These are phyloP conservation scores for fruit fly (Drosophila melanogaster) DNA, from an alignment of 1,140 invertebrate species.

Conservation along the genomic window DNA sequence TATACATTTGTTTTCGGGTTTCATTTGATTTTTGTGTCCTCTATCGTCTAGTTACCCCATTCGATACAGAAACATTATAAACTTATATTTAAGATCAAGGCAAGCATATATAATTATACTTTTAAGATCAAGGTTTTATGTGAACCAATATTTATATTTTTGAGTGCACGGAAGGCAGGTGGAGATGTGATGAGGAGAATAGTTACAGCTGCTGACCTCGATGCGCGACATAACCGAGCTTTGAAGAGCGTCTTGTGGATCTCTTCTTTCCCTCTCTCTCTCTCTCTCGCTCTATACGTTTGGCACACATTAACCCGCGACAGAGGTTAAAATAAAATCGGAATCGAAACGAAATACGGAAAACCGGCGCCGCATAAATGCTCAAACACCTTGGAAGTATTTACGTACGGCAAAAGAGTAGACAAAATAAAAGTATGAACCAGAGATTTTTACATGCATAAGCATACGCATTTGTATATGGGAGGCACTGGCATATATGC, in stretches of 20 bases:
- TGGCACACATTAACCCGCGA: constrained; percentile 23
- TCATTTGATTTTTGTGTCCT: background rate
- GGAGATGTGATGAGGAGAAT: constrained; percentile 15
- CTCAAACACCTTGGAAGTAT: constrained; percentile 38
- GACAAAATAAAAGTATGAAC: constrained; percentile 42
- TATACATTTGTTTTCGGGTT: too few relatives aligned
- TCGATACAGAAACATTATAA: background rate
- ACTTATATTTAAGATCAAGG: constrained; percentile 3
- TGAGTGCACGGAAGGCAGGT: constrained; percentile 6
- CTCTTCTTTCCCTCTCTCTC: constrained; percentile 2
- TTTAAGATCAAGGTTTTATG: constrained; percentile 5
- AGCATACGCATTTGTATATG: constrained; percentile 41
- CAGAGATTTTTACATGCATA: constrained; percentile 63
- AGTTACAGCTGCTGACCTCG: constrained; percentile 32
- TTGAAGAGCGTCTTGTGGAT: constrained; percentile 26
- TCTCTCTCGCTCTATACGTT: background rate
- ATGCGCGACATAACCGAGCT: constrained; percentile 18
- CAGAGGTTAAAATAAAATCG: constrained; percentile 28
- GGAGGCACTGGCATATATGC: constrained; percentile 17
- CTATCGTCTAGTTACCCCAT: background rate
- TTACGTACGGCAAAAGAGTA: constrained; percentile 11
- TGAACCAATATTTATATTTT: background rate
- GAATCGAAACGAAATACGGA: constrained; percentile 47
- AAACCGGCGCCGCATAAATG: constrained; percentile 31
- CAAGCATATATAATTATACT: background rate